A percentile compares a stretch with the other conserved stretches of the same genome.
Conservation (phyloP, 2,888 invertebrate species). For the Epirrhoe alternata region DNA sequence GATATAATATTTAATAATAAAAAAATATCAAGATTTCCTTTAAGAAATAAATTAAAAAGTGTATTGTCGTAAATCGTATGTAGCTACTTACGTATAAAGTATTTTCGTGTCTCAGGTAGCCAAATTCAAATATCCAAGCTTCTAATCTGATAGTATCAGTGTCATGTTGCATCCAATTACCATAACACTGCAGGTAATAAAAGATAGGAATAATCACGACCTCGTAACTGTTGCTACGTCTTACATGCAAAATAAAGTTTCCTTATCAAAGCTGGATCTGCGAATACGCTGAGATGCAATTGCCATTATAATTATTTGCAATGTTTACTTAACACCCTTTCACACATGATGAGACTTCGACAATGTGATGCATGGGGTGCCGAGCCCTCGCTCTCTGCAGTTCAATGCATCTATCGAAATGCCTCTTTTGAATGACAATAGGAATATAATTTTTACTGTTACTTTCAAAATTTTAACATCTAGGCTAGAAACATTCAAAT, state of each 20-base stretch:
- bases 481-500: neutral
- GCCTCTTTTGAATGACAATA: slow-evolving; percentile 60
- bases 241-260: slow-evolving; percentile 78
- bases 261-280: slow-evolving; percentile 75
- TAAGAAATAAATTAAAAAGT: neutral
- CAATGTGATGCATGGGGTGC: slow-evolving; percentile 67
- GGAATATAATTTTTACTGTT: slow-evolving; percentile 42
- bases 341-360: slow-evolving; percentile 81
- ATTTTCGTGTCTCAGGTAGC: slow-evolving; percentile 49
- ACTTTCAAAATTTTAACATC: slow-evolving; percentile 15
- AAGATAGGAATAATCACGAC: slow-evolving; percentile 71
- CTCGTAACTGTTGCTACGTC: slow-evolving; percentile 66
- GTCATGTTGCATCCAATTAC: slow-evolving; percentile 78
- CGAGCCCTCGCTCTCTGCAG: slow-evolving; percentile 51
- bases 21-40: no score
- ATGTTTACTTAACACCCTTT: slow-evolving; percentile 86
- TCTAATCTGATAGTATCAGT: slow-evolving; percentile 80
- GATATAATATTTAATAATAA: no score
- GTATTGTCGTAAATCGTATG: neutral
- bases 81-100: slow-evolving; percentile 1
- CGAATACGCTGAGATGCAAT: slow-evolving; percentile 71
- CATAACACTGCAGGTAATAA: slow-evolving; percentile 77
- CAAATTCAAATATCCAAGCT: slow-evolving; percentile 63
- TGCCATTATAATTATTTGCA: slow-evolving; percentile 84
- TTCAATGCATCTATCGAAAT: slow-evolving; percentile 61